Evolutionary conservation across 2,113 vertebrate species (phyloP), one percentile per base, ranked within the genome.

Genomic region (human (Homo sapiens)): DNA sequence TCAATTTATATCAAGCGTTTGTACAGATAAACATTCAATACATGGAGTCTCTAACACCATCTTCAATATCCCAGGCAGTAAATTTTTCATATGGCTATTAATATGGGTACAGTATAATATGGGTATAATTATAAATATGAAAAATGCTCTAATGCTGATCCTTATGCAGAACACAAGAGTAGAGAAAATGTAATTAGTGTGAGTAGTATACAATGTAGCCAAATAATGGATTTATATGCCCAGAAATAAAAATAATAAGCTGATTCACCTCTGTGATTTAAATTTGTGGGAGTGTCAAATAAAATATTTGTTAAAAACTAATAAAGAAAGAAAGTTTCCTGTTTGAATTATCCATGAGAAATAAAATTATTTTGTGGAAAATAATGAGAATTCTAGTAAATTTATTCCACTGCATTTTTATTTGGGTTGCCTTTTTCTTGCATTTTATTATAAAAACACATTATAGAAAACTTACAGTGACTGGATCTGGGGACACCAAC

Each of bases 381-480:
- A 5, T 66, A 30, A 76, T 57, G 9, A 73, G 18, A 86, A 55
- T 45, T 80, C 52, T 59, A 43, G n/a, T 52, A 89, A 96, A 81
- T 72, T 10, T 35, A 82, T 59, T 45, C 25, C 5, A 30, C 13
- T 2, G 3, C 27, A 18, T 55, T 89, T 95, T 90, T 70, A 55
- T 91, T 55, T 57, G n/a, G 52, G 38, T 48, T 89, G 16, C 3
- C 52, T 7, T 55, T 55, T 55, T 55, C 52, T 73, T 59, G 30
- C 30, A 78, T 22, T 94, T 78, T 32, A 83, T 92, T 94, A 91
- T 80, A 43, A 73, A 79, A 88, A 30, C 32, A 55, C 13, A 68
- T 18, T 20, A 68, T 3, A 25, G 61, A 83, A 92, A 93, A 96
- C 80, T 94, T 95, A 95, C 94, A 76, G n/a, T 90, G 30, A 72